Percentiles rank a stretch among this genome's conserved stretches.
Evolutionary conservation across 2,797 vertebrate species (phyloP).

Genomic region (Eulemur rubriventer): DNA sequence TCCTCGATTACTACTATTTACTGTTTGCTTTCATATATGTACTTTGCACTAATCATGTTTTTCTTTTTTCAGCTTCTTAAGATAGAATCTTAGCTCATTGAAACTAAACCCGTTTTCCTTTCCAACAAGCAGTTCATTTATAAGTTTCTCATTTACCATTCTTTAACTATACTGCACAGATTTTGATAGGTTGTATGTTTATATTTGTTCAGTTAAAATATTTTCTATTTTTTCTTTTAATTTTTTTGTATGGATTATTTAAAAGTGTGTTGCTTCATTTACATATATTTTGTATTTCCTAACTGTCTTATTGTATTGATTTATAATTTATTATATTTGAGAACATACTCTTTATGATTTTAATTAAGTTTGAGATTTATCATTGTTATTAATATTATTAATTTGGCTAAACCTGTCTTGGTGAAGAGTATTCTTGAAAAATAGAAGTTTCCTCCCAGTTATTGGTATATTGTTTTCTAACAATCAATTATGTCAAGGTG

Average conservation of each 20-base stretch:
- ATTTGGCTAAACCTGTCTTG: background rate
- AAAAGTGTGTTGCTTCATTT: background rate
- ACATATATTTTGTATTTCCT: background rate
- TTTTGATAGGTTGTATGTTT: background rate
- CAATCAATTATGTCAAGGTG: background rate
- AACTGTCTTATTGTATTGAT: background rate
- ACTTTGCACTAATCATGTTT: background rate
- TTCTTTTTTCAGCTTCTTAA: background rate
- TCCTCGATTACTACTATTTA: background rate
- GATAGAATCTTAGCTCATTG: background rate
- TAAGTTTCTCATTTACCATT: background rate
- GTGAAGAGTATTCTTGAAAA: background rate
- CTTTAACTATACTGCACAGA: background rate
- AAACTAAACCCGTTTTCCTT: background rate
- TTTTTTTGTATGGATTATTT: background rate
- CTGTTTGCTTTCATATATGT: background rate
- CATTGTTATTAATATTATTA: background rate
- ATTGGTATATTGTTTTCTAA: background rate
- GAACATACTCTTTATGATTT: background rate
- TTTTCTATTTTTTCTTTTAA: background rate
- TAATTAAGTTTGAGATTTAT: background rate
- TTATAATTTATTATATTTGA: background rate
- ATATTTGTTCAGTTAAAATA: background rate
- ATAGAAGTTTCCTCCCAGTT: background rate
- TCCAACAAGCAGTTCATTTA: background rate